A percentile compares a stretch with the other conserved stretches of the same genome.
phyloP scores from a whole-genome alignment of 1,140 invertebrate genomes.

The Daktulosphaira vitifoliae region DNA sequence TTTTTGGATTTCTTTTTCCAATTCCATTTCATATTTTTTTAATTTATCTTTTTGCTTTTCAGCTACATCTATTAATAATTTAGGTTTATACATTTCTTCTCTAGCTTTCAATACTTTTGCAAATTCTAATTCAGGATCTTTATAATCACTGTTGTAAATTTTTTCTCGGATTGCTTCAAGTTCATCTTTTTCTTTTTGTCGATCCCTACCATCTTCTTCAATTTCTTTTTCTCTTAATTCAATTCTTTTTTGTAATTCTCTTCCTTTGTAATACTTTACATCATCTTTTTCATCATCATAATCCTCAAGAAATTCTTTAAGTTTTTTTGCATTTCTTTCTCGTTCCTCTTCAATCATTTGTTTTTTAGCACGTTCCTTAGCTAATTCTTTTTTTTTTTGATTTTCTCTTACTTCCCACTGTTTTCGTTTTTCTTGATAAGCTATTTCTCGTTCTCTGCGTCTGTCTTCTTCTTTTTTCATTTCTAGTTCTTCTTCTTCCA shows the following conservation, averaged over 20 bases:
- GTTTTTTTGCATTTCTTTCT: conserved; percentile 78
- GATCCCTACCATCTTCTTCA: conserved; percentile 79
- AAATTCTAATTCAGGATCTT: conserved; percentile 73
- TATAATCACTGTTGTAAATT: conserved; percentile 61
- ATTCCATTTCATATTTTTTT: conserved; percentile 45
- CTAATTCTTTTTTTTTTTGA: conserved; percentile 85
- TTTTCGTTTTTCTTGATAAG: conserved; percentile 72
- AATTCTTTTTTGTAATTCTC: conserved; percentile 77
- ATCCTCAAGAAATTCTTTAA: conserved; percentile 97
- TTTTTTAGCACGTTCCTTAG: conserved; percentile 80
- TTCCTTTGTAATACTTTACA: conserved; percentile 90
- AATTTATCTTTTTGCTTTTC: conserved; percentile 50
- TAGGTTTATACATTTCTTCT: conserved; percentile 75
- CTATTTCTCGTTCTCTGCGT: conserved; percentile 84
- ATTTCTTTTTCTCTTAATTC: conserved; percentile 86
- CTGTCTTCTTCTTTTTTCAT: conserved; percentile 82
- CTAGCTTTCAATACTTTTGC: conserved; percentile 66
- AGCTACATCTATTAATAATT: conserved; percentile 61
- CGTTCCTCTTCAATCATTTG: conserved; percentile 72
- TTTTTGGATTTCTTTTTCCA: conserved; percentile 42
- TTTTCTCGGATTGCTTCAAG: conserved; percentile 78
- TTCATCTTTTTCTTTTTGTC: conserved; percentile 83
- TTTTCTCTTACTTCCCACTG: conserved; percentile 91
- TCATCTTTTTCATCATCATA: conserved; percentile 98
- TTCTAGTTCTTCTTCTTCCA: conserved; percentile 85